These are phyloP conservation scores for Peromyscus polionotus DNA, from an alignment of 2,113 vertebrate species.

Conservation along the genomic window DNA sequence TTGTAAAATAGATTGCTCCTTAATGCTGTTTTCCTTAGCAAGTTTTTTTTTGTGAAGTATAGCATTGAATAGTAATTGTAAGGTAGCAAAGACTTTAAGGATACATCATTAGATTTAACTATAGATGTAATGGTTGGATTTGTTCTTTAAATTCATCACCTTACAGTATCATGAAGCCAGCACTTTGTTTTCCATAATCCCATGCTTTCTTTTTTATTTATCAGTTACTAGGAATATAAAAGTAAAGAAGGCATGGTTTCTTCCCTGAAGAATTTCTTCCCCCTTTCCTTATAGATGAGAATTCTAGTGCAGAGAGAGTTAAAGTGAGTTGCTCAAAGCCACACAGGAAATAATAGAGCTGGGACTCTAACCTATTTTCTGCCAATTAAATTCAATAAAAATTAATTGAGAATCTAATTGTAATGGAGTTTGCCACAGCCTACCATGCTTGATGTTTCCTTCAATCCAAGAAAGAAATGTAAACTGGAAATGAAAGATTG, in stretches of 20 bases:
- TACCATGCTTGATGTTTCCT: neutral
- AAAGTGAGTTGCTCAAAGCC: conserved; percentile 27
- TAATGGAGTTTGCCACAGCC: neutral
- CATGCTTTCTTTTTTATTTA: conserved; percentile 23
- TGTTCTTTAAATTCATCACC: neutral
- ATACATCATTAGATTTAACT: conserved; percentile 27
- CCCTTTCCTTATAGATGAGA: neutral
- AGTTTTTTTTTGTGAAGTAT: neutral
- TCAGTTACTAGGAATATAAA: neutral
- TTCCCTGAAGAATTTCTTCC: neutral
- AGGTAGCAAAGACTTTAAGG: neutral
- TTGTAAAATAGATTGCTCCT: neutral
- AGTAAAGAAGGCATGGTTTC: neutral
- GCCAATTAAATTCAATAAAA: conserved; percentile 41
- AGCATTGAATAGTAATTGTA: neutral
- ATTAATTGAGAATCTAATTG: neutral
- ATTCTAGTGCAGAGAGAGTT: neutral
- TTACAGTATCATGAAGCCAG: neutral
- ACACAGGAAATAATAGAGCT: neutral
- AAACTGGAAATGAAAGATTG: neutral
- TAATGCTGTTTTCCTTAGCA: neutral
- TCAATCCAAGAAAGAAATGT: conserved; percentile 5
- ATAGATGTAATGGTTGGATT: neutral
- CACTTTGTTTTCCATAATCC: neutral
- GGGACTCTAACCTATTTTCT: conserved; percentile 47